phyloP scores from a whole-genome alignment of 2,797 vertebrate genomes.

The Morelia viridis region DNA sequence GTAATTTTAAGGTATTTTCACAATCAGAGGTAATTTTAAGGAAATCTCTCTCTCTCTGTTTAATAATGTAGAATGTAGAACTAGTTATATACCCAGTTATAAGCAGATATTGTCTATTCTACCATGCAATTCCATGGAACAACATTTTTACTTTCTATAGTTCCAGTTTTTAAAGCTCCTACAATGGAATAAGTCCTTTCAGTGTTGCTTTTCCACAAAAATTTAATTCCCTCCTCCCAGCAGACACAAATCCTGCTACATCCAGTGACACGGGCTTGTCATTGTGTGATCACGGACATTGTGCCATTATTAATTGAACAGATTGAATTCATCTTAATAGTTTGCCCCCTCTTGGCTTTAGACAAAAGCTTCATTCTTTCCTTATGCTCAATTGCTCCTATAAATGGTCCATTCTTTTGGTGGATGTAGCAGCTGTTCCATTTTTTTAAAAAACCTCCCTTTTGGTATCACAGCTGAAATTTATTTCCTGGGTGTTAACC shows the following conservation, averaged over 20 bases:
- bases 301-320: conserved; percentile 32
- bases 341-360: conserved; percentile 27
- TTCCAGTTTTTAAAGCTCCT: neutral
- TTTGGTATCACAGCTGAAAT: conserved; percentile 27
- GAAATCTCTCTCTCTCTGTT: neutral
- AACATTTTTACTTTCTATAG: neutral
- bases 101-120: neutral
- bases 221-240: conserved; percentile 24
- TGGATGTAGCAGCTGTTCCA: conserved; percentile 34
- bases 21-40: neutral
- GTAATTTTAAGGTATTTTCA: neutral
- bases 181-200: conserved; percentile 1
- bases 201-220: neutral
- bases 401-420: conserved; percentile 32
- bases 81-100: neutral
- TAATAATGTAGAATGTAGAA: neutral
- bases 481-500: conserved; percentile 34
- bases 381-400: conserved; percentile 36
- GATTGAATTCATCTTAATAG: conserved; percentile 30
- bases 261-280: conserved; percentile 31
- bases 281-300: conserved; percentile 22
- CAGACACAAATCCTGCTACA: conserved; percentile 13
- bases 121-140: neutral
- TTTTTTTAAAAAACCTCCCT: conserved; percentile 16
- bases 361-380: conserved; percentile 41